Evolutionary conservation across 2,888 invertebrate species (phyloP), one percentile per base, ranked within the genome.

Genomic region (Diloba caeruleocephala): DNA sequence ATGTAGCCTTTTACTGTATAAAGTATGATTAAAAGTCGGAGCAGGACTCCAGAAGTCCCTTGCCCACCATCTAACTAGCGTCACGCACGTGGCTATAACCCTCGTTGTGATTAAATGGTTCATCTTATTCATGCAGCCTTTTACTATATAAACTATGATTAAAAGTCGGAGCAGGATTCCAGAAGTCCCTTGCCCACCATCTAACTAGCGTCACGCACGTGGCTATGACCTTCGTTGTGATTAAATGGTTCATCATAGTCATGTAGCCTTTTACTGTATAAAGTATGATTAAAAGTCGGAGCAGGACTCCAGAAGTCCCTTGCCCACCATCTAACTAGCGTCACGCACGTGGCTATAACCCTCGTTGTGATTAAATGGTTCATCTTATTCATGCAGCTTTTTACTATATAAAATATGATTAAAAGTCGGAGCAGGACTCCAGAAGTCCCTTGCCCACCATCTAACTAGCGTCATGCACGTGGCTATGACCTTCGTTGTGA

Each of bases 171-270:
- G 63, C 82, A 90, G 67, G 88, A 90, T 74, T 93, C 94, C 64
- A 94, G 96, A 48, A 95, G 95, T 63, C 96, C 96, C 85, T 90
- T 97, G 64, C 97, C 97, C 55, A 96, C 96, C 75, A 97, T 97
- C 84, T 96, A 96, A 95, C 93, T 80, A 79, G 82, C 85, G 76
- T 81, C 82, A 57, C 76, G 74, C 17, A 54, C 43, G 41, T 74
- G 58, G 41, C 15, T 53, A 26, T 37, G 49, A 42, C 56, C 51
- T 48, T 53, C 50, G 25, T 50, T 51, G 49, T 62, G 43, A 69
- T 45, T 71, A 70, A 73, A 73, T 48, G 42, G 17, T 52, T 59
- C 54, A 57, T 42, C 39, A 49, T 50, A 64, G 48, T 50, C 45
- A 36, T 5, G 15, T 0, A 0, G 26, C 2, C 3, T 69, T 68